Percentiles rank a stretch among this genome's conserved stretches.
phyloP scores from a whole-genome alignment of 2,113 vertebrate species.

The Piaya cayana region DNA sequence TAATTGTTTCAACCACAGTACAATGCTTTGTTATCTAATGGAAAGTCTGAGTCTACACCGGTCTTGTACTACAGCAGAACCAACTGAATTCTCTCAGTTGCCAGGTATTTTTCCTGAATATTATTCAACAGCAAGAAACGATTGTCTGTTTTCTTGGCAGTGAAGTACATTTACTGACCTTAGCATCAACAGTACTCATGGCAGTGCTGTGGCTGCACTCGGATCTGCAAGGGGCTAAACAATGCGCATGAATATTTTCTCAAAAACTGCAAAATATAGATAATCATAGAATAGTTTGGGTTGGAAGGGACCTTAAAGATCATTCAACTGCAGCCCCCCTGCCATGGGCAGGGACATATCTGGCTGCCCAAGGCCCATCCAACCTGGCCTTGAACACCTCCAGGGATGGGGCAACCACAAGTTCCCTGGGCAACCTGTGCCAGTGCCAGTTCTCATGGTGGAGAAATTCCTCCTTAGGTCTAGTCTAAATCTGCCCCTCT shows the following conservation, averaged over 20 bases:
- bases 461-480: too few relatives aligned
- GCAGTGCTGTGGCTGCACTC: background rate
- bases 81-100: background rate
- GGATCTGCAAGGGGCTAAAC: background rate
- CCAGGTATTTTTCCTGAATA: background rate
- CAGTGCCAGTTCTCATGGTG: too few relatives aligned
- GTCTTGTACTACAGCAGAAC: background rate
- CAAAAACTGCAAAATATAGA: background rate
- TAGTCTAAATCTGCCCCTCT: too few relatives aligned
- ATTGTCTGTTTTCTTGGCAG: background rate
- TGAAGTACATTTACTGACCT: background rate
- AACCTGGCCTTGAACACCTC: too few relatives aligned
- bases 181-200: background rate
- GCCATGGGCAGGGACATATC: too few relatives aligned
- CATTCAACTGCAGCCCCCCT: too few relatives aligned
- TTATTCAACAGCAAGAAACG: background rate
- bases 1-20: background rate
- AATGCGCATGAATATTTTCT: accelerated
- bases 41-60: background rate
- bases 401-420: too few relatives aligned
- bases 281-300: too few relatives aligned
- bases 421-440: too few relatives aligned
- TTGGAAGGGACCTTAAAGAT: too few relatives aligned
- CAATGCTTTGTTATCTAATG: background rate
- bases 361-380: too few relatives aligned